Evolutionary conservation across 2,888 invertebrate species (phyloP).

Genomic region (Mayetiola destructor): DNA sequence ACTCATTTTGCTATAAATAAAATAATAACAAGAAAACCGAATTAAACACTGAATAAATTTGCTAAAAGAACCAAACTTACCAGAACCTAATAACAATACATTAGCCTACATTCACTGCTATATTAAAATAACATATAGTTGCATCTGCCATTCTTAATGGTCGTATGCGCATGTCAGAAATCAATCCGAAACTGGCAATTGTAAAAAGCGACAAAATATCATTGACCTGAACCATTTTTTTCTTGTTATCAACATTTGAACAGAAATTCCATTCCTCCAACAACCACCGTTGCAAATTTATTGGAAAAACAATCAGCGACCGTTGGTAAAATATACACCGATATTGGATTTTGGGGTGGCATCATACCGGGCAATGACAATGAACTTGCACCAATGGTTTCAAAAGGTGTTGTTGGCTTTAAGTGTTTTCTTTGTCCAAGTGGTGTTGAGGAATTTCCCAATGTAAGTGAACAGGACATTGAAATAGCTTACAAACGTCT

Average conservation of each 20-base stretch:
- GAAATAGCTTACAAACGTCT: conserved; percentile 43
- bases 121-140: not conserved
- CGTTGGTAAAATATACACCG: conserved; percentile 44
- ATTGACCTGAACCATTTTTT: not conserved
- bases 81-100: not conserved
- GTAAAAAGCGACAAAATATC: not conserved
- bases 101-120: not conserved
- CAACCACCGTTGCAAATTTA: conserved; percentile 47
- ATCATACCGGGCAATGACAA: conserved; percentile 51
- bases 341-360: conserved; percentile 71
- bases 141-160: not conserved
- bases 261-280: conserved; percentile 59
- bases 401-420: conserved; percentile 56
- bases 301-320: conserved; percentile 46
- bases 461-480: conserved; percentile 42
- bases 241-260: not conserved
- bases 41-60: not conserved
- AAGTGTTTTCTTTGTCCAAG: conserved; percentile 58
- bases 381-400: conserved; percentile 42
- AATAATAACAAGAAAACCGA: no score
- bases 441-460: conserved; percentile 53
- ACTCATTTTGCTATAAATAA: not conserved
- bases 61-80: not conserved
- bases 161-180: not conserved
- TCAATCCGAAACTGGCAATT: not conserved